Conservation (phyloP, 2,888 invertebrate species). For the Spodoptera littoralis region DNA sequence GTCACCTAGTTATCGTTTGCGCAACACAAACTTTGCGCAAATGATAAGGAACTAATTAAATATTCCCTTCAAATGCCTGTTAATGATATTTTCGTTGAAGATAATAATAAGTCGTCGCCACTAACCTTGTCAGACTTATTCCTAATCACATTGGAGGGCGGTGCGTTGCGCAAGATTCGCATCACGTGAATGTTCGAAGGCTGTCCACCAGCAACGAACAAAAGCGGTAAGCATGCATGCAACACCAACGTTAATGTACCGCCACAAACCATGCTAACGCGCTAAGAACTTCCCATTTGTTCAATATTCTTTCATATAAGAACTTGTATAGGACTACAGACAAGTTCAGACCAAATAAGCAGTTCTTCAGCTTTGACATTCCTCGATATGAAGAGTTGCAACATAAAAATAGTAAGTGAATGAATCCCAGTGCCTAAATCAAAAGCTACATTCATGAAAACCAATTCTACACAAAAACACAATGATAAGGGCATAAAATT, state of each 20-base stretch:
- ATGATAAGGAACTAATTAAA: too few species aligned
- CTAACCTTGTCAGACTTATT: conserved; percentile 96
- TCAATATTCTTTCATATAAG: too few species aligned
- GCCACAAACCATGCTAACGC: conserved; percentile 24
- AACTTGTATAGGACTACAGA: neutral
- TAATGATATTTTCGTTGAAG: neutral
- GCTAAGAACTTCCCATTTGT: conserved; percentile 22
- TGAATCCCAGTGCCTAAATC: conserved; percentile 9
- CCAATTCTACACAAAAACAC: conserved; percentile 64
- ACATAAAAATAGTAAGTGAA: conserved; percentile 13
- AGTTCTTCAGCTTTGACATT: conserved; percentile 6
- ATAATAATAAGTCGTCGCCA: conserved; percentile 53
- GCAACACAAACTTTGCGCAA: too few species aligned
- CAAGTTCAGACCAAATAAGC: conserved; percentile 6
- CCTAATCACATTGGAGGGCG: conserved; percentile 95
- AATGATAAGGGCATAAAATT: conserved; percentile 55
- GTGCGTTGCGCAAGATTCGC: conserved; percentile 94
- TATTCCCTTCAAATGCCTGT: neutral
- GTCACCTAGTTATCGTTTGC: too few species aligned
- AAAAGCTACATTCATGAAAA: conserved; percentile 12
- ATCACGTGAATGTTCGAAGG: conserved; percentile 94
- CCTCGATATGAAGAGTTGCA: conserved; percentile 7
- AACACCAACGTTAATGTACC: conserved; percentile 63
- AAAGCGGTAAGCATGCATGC: conserved; percentile 82
- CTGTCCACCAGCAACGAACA: conserved; percentile 81